Evolutionary conservation across 1,140 invertebrate species (phyloP), one percentile per base, ranked within the genome.

Genomic region (Apocrypta bakeri): DNA sequence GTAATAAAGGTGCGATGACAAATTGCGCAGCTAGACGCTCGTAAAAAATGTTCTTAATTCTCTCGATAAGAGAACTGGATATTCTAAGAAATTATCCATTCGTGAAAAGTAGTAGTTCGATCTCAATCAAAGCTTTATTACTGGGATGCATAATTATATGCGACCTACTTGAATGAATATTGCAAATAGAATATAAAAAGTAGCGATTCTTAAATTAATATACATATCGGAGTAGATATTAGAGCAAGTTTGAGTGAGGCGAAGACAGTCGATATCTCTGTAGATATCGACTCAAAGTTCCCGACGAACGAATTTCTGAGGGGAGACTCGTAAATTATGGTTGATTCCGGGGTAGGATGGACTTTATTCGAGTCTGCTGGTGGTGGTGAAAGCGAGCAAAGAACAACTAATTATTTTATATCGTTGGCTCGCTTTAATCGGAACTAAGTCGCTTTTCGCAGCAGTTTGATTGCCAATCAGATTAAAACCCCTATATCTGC

Each of bases 331-430:
- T 72, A 24, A 72, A 72, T 72, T 72, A 72, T 40, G 21, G 71
- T n/a, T n/a, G 37, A n/a, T 72, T 25, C 29, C 9, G 17, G 48
- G 48, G 48, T 7, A 21, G 25, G 64, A 12, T 25, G 25, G 64
- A 27, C 64, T 68, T 21, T 68, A 27, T 68, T 68, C 25, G 64
- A 24, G 11, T 68, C 64, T 31, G 0, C n/a, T n/a, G 27, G 21
- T 17, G 64, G 24, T 21, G 25, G 64, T 29, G 25, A 61, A n/a
- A 61, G 48, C 33, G 63, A 68, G 33, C 33, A 14, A 78, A 42
- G 69, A 31, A 31, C 11, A 9, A 24, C 66, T 79, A 79, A 79
- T 79, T 79, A 56, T 79, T 79, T 79, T 79, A 79, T 71, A 79
- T 71, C 63, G 25, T 37, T n/a, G 0, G 31, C 31, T 71, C 27